phyloP scores from a whole-genome alignment of 2,113 vertebrate species.

The Erythrolamprus reginae region DNA sequence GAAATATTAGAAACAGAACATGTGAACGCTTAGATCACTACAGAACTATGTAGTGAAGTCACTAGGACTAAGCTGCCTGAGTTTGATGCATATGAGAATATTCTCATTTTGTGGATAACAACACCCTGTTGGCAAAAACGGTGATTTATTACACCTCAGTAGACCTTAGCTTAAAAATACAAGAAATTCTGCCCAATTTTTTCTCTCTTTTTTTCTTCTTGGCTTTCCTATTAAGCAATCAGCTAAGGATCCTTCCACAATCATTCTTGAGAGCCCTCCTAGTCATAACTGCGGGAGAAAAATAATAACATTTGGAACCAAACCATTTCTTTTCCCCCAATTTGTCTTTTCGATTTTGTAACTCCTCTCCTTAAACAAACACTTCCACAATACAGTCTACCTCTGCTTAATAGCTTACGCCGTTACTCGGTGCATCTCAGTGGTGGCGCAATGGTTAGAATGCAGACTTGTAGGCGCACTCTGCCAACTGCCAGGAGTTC shows the following conservation, averaged over 20 bases:
- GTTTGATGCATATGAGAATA: background rate
- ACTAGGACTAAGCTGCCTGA: background rate
- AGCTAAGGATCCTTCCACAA: background rate
- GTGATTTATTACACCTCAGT: background rate
- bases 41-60: background rate
- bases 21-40: background rate
- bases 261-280: background rate
- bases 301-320: slow-evolving; percentile 14
- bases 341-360: slow-evolving; percentile 31
- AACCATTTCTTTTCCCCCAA: slow-evolving; percentile 17
- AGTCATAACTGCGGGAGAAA: slow-evolving; percentile 3
- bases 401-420: slow-evolving; percentile 53
- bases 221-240: background rate
- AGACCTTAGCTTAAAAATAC: background rate
- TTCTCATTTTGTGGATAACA: background rate
- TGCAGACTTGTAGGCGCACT: too few species aligned
- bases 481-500: too few species aligned
- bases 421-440: slow-evolving; percentile 40
- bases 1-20: slow-evolving; percentile 7
- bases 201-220: background rate
- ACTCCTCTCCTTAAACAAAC: slow-evolving; percentile 41
- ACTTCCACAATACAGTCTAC: slow-evolving; percentile 49
- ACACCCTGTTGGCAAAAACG: background rate
- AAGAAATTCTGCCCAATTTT: background rate
- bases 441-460: too few species aligned